Base-by-base conservation (phyloP, 2,797 vertebrate genomes). In the Acanthornis magna region DNA sequence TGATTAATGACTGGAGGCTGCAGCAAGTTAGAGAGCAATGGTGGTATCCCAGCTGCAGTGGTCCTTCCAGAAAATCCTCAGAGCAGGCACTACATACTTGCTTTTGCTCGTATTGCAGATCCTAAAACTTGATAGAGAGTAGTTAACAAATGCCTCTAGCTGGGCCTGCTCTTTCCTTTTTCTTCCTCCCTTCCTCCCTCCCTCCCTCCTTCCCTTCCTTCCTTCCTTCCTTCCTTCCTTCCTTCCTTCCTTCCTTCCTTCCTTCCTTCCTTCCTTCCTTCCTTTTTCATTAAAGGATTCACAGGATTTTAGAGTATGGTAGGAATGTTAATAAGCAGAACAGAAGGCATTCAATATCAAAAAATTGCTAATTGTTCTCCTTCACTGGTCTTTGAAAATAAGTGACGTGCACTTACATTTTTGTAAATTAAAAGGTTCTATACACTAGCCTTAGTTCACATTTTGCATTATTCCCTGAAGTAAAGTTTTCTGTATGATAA, bases 401-500 rank as follows among this genome's bases (percentile, higher is more conserved):
- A 88, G 34, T 50, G 30, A 81, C 73, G 26, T 70, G 30, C 38
- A 40, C 38, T 78, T 74, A 71, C 1, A 0, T 57, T 45, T 91
- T 72, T 57, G 40, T 40, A 85, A 87, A 84, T 87, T 86, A 87
- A 48, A 85, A 85, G 13, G 20, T 87, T 93, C 36, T 85, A 16
- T 70, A 60, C 11, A 3, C n/a, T 82, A 63, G 34, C 63, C 26
- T 87, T 87, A 76, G 40, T 72, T 87, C 60, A 70, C 10, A 36
- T 86, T 88, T 93, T 82, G 13, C 23, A 85, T 82, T 91, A 68
- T 81, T 84, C 62, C 54, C 34, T 26, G 29, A 89, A 91, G 72
- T 77, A 88, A 85, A 91, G 79, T 68, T 88, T 94, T 88, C 79
- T 68, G 27, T 86, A 85, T 87, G 71, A 79, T 89, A 85, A 89